phyloP scores from a whole-genome alignment of 2,797 vertebrate species.

The Erethizon dorsatum region DNA sequence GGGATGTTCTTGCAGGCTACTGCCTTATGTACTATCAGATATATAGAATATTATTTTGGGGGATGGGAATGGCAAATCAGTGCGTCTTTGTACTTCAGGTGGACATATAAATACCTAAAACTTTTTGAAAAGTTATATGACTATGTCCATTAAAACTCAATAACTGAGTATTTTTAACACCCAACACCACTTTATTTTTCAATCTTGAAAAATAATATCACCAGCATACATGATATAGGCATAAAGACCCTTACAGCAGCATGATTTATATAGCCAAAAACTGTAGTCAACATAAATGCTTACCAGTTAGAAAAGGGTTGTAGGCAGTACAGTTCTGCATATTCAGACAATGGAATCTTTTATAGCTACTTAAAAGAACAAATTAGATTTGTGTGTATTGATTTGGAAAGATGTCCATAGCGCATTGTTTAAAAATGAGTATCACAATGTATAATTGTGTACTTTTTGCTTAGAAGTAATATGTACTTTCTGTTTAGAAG shows the following conservation, averaged over 20 bases:
- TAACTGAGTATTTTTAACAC: not conserved
- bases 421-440: not conserved
- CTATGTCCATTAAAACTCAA: not conserved
- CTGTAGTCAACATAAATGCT: not conserved
- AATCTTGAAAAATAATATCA: constrained; percentile 46
- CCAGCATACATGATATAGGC: not conserved
- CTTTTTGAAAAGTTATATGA: not conserved
- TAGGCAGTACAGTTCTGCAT: not conserved
- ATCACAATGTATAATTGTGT: not conserved
- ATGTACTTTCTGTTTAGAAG: not conserved
- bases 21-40: not conserved
- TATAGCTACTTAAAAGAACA: constrained; percentile 28
- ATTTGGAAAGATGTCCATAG: not conserved
- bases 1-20: not conserved
- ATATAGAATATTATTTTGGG: not conserved
- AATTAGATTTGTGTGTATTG: not conserved
- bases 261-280: constrained; percentile 15
- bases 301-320: not conserved
- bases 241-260: not conserved
- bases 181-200: not conserved
- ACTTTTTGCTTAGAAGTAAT: not conserved
- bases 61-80: not conserved
- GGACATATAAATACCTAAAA: not conserved
- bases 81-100: not conserved
- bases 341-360: not conserved